Evolutionary conservation across 2,888 invertebrate genomes (phyloP).

Genomic region (Pammene fasciana): DNA sequence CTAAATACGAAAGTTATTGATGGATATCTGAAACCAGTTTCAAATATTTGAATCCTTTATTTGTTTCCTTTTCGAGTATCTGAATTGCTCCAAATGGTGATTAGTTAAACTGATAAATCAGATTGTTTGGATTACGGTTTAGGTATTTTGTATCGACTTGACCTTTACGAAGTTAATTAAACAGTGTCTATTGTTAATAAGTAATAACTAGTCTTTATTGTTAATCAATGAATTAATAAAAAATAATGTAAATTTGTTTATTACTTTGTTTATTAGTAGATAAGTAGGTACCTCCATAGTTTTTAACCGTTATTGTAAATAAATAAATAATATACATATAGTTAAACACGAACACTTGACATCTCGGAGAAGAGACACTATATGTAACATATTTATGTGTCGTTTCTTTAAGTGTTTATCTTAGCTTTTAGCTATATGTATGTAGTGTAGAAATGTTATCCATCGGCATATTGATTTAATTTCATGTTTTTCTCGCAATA

Average conservation of each 20-base stretch:
- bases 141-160: neutral
- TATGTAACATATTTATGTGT: too few relatives aligned
- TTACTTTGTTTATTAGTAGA: too few relatives aligned
- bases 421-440: neutral
- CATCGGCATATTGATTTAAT: neutral
- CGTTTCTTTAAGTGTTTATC: neutral
- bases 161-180: neutral
- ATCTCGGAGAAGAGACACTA: too few relatives aligned
- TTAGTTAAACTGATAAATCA: neutral
- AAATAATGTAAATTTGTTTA: too few relatives aligned
- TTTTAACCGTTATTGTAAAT: too few relatives aligned
- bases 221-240: too few relatives aligned
- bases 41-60: too few relatives aligned
- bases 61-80: neutral
- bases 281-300: too few relatives aligned
- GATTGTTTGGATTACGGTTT: neutral
- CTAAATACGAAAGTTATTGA: neutral
- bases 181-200: too few relatives aligned
- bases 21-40: neutral
- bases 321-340: too few relatives aligned
- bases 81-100: slow-evolving; percentile 1
- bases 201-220: too few relatives aligned
- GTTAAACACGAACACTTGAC: too few relatives aligned
- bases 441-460: neutral
- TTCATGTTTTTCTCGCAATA: neutral